These are phyloP conservation scores for Prionailurus viverrinus DNA, from an alignment of 2,113 vertebrate genomes.

Conservation along the genomic window DNA sequence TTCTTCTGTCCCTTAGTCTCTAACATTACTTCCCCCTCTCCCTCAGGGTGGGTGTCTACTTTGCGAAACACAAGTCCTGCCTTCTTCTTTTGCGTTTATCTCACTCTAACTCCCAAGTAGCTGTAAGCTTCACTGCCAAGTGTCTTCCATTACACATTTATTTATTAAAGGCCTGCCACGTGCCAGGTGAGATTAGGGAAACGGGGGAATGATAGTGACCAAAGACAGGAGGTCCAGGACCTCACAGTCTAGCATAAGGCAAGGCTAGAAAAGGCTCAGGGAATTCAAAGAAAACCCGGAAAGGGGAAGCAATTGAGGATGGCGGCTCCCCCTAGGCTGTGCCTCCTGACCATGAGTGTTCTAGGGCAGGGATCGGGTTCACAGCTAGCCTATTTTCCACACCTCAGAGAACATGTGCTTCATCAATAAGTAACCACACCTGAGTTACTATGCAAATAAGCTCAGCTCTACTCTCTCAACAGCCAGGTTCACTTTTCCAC, in stretches of 20 bases:
- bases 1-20: neutral
- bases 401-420: conserved; percentile 53
- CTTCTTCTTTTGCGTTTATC: neutral
- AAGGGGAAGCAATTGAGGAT: too few relatives aligned
- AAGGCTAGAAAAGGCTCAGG: neutral
- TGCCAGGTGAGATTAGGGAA: neutral
- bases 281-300: neutral
- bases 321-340: neutral
- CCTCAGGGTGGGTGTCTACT: neutral
- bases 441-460: conserved; percentile 42
- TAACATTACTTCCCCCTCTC: neutral
- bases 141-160: neutral
- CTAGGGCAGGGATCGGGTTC: conserved; percentile 44
- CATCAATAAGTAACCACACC: conserved; percentile 70
- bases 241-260: neutral
- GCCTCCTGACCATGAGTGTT: neutral
- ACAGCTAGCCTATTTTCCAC: conserved; percentile 62
- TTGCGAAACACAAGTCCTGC: neutral
- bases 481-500: neutral
- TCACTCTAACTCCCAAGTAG: neutral
- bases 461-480: neutral
- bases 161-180: neutral
- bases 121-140: neutral
- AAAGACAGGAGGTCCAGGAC: neutral
- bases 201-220: neutral